A percentile compares a stretch with the other conserved stretches of the same genome.
Evolutionary conservation across 2,888 invertebrate species (phyloP).

Genomic region (Marronus borbonicus): DNA sequence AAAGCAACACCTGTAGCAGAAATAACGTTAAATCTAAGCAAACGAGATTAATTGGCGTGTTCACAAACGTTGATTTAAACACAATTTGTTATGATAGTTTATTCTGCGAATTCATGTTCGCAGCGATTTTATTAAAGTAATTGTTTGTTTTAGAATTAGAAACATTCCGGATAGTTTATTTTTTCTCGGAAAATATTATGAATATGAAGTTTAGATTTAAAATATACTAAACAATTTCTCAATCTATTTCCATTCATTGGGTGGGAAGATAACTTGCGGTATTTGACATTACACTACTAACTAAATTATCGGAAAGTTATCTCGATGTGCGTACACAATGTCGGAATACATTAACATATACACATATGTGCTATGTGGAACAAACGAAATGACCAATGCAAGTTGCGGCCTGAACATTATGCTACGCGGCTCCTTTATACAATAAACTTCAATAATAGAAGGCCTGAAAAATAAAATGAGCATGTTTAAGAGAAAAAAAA

Average conservation of each 20-base stretch:
- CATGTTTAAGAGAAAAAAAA: too few species aligned
- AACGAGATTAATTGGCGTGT: too few species aligned
- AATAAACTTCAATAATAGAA: too few species aligned
- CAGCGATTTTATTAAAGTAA: not conserved
- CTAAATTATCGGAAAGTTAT: slow-evolving; percentile 24
- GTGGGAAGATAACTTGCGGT: slow-evolving; percentile 13
- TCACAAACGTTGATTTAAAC: too few species aligned
- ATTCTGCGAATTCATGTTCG: too few species aligned
- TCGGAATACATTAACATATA: slow-evolving; percentile 19
- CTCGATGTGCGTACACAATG: slow-evolving; percentile 5
- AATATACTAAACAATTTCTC: not conserved
- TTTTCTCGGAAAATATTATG: slow-evolving; percentile 14
- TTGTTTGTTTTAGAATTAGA: slow-evolving; percentile 18
- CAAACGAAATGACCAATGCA: too few species aligned
- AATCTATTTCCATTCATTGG: slow-evolving; percentile 12
- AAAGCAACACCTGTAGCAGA: too few species aligned
- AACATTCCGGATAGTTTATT: slow-evolving; percentile 7
- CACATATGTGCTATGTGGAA: not conserved
- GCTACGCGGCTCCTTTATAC: too few species aligned
- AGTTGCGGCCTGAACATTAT: too few species aligned
- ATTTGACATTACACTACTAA: slow-evolving; percentile 9
- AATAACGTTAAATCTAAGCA: too few species aligned
- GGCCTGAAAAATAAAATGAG: not conserved
- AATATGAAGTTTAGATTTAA: not conserved
- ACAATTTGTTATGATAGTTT: too few species aligned